These are phyloP conservation scores for Bombyx huttoni DNA, from an alignment of 2,888 invertebrate genomes.

Conservation along the genomic window DNA sequence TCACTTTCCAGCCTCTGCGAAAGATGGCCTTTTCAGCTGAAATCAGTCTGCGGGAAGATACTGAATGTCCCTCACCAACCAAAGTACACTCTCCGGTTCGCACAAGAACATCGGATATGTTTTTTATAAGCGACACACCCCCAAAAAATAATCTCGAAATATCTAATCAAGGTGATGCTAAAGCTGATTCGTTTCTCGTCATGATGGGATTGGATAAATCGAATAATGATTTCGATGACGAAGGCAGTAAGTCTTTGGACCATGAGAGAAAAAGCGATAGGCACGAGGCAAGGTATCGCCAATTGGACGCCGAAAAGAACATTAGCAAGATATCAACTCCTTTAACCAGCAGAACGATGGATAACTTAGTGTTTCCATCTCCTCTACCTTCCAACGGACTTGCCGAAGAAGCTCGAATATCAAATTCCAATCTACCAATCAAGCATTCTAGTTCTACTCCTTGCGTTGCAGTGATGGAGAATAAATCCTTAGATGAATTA, in stretches of 20 bases:
- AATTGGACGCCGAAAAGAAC: slow-evolving; percentile 42
- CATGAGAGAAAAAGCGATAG: slow-evolving; percentile 38
- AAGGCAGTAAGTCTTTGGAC: slow-evolving; percentile 32
- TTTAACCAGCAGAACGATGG: slow-evolving; percentile 29
- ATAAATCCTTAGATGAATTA: slow-evolving; percentile 39
- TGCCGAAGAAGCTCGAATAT: slow-evolving; percentile 27
- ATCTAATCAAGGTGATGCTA: slow-evolving; percentile 30
- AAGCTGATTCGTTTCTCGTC: slow-evolving; percentile 54
- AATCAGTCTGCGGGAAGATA: slow-evolving; percentile 54
- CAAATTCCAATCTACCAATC: slow-evolving; percentile 23
- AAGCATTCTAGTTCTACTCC: slow-evolving; percentile 20
- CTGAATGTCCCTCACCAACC: slow-evolving; percentile 26
- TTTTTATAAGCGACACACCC: slow-evolving; percentile 48
- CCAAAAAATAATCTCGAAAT: slow-evolving; percentile 29
- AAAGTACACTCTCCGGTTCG: slow-evolving; percentile 33
- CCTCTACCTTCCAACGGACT: slow-evolving; percentile 37
- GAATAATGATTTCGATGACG: slow-evolving; percentile 37
- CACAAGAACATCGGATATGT: slow-evolving; percentile 48
- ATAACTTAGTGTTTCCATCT: slow-evolving; percentile 38
- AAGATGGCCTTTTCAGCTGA: slow-evolving; percentile 42
- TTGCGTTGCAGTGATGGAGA: slow-evolving; percentile 20
- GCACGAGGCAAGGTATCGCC: slow-evolving; percentile 29
- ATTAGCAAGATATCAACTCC: slow-evolving; percentile 59
- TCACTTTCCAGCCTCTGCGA: slow-evolving; percentile 56
- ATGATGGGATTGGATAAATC: slow-evolving; percentile 58